A percentile compares a stretch with the other conserved stretches of the same genome.
Evolutionary conservation across 2,113 vertebrate genomes (phyloP).

Genomic region (Thamnaconus septentrionalis): DNA sequence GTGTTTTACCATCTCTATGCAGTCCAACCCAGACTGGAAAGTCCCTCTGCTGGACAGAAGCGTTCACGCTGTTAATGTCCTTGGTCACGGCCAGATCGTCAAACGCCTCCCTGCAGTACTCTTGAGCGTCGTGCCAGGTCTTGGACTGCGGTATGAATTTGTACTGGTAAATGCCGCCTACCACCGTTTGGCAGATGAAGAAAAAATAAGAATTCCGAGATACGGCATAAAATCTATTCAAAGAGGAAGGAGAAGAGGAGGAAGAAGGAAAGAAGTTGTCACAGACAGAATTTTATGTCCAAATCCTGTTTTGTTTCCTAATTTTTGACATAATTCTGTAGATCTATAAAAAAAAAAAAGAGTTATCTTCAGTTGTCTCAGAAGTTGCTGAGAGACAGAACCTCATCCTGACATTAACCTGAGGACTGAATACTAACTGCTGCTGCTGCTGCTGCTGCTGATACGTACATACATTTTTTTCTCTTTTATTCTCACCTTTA

Average conservation of each 20-base stretch:
- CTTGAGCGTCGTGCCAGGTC: neutral
- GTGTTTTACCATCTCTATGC: conserved; percentile 20
- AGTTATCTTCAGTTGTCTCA: too few relatives aligned
- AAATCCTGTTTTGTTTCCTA: neutral
- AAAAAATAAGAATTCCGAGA: fast-evolving
- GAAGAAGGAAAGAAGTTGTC: neutral
- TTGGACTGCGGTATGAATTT: neutral
- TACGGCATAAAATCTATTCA: neutral
- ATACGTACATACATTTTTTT: too few relatives aligned
- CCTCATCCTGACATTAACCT: too few relatives aligned
- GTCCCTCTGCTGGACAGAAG: fast-evolving
- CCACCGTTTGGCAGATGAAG: neutral
- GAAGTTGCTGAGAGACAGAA: too few relatives aligned
- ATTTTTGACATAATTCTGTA: neutral
- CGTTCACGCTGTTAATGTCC: fast-evolving
- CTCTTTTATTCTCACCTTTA: too few relatives aligned
- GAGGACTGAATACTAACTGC: too few relatives aligned
- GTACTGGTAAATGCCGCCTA: fast-evolving
- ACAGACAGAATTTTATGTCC: too few relatives aligned
- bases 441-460: too few relatives aligned
- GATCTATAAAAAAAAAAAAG: too few relatives aligned
- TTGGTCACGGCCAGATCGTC: fast-evolving
- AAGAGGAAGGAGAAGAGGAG: neutral
- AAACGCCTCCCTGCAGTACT: fast-evolving
- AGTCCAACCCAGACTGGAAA: conserved; percentile 45